A percentile compares a stretch with the other conserved stretches of the same genome.
These are phyloP conservation scores for Porites evermanni DNA, from an alignment of 92 coral and sea anemone species.

Conservation along the genomic window DNA sequence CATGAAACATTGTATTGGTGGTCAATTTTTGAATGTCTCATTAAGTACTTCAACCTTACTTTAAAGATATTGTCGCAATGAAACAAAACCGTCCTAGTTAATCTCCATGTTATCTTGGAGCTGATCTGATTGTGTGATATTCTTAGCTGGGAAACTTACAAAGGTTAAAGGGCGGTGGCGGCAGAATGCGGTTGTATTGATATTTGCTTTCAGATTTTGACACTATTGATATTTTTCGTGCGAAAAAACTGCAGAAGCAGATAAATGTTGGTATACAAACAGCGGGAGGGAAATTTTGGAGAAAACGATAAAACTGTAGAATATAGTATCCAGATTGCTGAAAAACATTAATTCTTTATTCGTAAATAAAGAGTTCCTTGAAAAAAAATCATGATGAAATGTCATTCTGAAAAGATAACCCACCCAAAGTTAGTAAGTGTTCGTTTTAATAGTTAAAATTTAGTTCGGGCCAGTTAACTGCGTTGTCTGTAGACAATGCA, in stretches of 20 bases:
- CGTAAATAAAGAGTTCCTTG: too few species aligned
- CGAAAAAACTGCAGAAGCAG: background rate
- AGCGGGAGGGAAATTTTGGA: background rate
- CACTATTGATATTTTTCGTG: conserved; percentile 3
- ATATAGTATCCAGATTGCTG: too few species aligned
- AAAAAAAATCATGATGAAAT: too few species aligned
- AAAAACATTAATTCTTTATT: too few species aligned
- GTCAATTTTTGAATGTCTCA: background rate
- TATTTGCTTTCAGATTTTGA: conserved; percentile 8
- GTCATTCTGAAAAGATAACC: too few species aligned
- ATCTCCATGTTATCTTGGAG: background rate
- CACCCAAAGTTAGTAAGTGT: too few species aligned
- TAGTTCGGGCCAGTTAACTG: too few species aligned
- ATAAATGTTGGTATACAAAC: background rate
- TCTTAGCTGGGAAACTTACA: background rate
- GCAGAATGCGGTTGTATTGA: background rate
- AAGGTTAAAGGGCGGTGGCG: background rate
- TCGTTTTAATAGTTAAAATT: too few species aligned
- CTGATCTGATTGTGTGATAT: conserved; percentile 11
- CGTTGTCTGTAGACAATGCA: too few species aligned
- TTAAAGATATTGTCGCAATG: too few species aligned
- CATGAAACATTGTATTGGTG: background rate
- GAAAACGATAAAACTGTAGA: background rate
- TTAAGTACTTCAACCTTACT: too few species aligned
- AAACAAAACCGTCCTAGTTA: conserved; percentile 3